Conservation (phyloP, 1,140 invertebrate genomes). For the Saccostrea cuccullata region DNA sequence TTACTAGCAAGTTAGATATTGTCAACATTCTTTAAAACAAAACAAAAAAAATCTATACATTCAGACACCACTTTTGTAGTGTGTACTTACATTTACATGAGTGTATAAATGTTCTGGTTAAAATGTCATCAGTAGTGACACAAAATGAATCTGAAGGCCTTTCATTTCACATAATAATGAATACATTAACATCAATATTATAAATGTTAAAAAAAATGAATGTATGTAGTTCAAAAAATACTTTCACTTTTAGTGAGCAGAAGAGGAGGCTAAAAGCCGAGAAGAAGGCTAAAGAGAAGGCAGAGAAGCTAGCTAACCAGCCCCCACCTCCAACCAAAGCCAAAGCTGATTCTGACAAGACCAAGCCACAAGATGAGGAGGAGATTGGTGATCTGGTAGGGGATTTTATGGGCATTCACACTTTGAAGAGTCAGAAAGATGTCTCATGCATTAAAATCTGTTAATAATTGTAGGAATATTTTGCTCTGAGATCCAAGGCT, state of each 20-base stretch:
- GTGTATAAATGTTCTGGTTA: no score
- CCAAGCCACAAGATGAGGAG: conserved; percentile 80
- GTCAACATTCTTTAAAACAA: no score
- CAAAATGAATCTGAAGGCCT: conserved; percentile 30
- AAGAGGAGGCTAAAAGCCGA: conserved; percentile 94
- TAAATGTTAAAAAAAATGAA: no score
- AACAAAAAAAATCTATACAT: no score
- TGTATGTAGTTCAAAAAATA: no score
- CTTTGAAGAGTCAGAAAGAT: neutral
- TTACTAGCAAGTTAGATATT: no score
- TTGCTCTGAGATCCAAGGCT: conserved; percentile 88
- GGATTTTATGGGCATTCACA: neutral
- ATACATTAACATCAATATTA: no score
- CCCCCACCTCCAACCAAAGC: conserved; percentile 4
- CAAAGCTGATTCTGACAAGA: conserved; percentile 48
- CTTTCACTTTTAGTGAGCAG: conserved; percentile 86
- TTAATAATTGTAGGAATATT: conserved; percentile 84
- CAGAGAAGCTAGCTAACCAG: conserved; percentile 83
- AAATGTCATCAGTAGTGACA: neutral
- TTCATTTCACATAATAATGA: neutral
- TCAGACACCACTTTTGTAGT: no score
- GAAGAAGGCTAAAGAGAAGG: conserved; percentile 95
- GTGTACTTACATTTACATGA: no score
- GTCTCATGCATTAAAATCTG: neutral
- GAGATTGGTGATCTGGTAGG: conserved; percentile 93